Evolutionary conservation across 2,888 invertebrate species (phyloP), one percentile per base, ranked within the genome.

Genomic region (Aquatica leii): DNA sequence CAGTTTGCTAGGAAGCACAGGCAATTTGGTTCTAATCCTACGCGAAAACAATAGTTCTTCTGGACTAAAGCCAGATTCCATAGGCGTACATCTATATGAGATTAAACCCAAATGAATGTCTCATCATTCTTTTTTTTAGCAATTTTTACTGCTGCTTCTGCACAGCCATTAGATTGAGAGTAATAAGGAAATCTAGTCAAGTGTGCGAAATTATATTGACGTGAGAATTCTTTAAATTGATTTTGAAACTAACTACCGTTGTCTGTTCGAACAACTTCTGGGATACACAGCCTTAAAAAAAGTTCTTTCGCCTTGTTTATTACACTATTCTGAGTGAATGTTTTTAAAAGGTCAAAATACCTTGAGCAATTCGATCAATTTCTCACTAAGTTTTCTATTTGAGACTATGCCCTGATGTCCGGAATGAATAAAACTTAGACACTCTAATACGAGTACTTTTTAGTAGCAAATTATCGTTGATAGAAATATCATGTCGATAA

Each of bases 241-340:
- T 14, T 49, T 20, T 49, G 49, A 49, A 49, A 49, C n/a, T 49
- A 20, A n/a, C 9, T n/a, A n/a, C n/a, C n/a, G n/a, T n/a, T n/a
- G n/a, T n/a, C n/a, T n/a, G n/a, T n/a, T n/a, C n/a, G n/a, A n/a
- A n/a, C n/a, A n/a, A n/a, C n/a, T n/a, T n/a, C n/a, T n/a, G n/a
- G n/a, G n/a, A n/a, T n/a, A 15, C 49, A 18, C 9, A 18, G 14
- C 20, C 49, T 49, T 9, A 21, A 49, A 21, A 49, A 49, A 20
- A 49, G 14, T n/a, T 49, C 21, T 49, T 49, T 21, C 5, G 20
- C 1, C 20, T 49, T 49, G 11, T 9, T n/a, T 17, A 20, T 49
- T 5, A 49, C 24, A n/a, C 11, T 24, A 20, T 11, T 49, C 20
- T 49, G 4, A 5, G 49, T 15, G 5, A 17, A 43, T 2, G 12